A percentile compares a stretch with the other conserved stretches of the same genome.
phyloP scores from a whole-genome alignment of 2,888 invertebrate species.

The Apodemia mormo region DNA sequence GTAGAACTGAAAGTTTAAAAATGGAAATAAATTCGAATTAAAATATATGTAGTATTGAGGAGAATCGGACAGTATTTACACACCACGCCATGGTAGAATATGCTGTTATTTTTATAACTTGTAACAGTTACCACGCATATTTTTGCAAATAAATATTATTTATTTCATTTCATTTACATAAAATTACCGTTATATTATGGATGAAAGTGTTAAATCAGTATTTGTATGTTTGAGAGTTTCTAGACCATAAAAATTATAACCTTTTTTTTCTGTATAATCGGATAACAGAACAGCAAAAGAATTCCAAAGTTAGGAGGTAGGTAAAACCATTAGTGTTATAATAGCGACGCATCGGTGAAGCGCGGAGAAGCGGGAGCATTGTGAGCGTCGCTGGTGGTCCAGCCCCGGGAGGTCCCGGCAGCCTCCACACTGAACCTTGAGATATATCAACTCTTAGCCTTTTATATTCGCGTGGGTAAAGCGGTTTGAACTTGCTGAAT shows the following conservation, averaged over 20 bases:
- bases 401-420: slow-evolving; percentile 22
- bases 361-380: neutral
- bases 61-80: too few species aligned
- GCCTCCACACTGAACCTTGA: slow-evolving; percentile 18
- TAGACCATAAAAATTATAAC: neutral
- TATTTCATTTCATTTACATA: too few species aligned
- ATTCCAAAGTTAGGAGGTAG: neutral
- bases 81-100: too few species aligned
- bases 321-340: neutral
- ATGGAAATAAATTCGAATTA: too few species aligned
- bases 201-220: neutral
- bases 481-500: neutral
- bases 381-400: slow-evolving; percentile 33
- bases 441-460: neutral
- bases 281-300: neutral
- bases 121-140: too few species aligned
- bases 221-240: neutral
- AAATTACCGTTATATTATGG: neutral
- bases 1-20: too few species aligned
- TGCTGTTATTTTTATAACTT: too few species aligned
- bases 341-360: neutral
- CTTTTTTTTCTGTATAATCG: neutral
- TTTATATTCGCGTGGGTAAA: slow-evolving; percentile 16
- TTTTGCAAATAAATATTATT: too few species aligned
- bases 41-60: too few species aligned